phyloP scores from a whole-genome alignment of 2,113 vertebrate genomes.

The Manacus vitellinus region DNA sequence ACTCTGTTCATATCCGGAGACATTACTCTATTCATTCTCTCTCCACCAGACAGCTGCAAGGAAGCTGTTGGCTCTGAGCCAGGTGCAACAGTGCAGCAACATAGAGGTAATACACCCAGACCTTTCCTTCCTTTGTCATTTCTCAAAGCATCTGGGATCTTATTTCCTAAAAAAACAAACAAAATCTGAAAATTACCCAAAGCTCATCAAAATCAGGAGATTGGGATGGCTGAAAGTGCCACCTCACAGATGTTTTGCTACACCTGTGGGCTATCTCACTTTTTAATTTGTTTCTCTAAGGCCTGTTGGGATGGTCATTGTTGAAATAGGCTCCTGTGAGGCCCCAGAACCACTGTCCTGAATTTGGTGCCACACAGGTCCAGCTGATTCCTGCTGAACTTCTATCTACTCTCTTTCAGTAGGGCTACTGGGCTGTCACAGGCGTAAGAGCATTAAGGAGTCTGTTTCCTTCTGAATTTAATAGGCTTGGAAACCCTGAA shows the following conservation, averaged over 20 bases:
- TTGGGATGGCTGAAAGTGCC: not conserved
- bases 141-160: not conserved
- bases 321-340: not conserved
- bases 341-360: not conserved
- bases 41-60: not conserved
- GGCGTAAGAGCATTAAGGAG: not conserved
- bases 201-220: not conserved
- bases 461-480: not conserved
- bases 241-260: not conserved
- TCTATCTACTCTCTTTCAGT: not conserved
- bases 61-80: not conserved
- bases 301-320: not conserved
- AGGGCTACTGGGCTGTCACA: not conserved
- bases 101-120: not conserved
- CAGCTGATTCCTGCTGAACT: not conserved
- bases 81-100: not conserved
- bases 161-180: not conserved
- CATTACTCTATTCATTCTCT: not conserved
- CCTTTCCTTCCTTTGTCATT: not conserved
- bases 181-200: not conserved
- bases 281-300: not conserved
- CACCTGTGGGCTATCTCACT: not conserved
- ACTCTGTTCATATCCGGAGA: not conserved
- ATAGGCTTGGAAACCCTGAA: not conserved
- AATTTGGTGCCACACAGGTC: not conserved